A percentile compares a stretch with the other conserved stretches of the same genome.
These are phyloP conservation scores for Gallinago jamesoni DNA, from an alignment of 2,113 vertebrate species.

Conservation along the genomic window DNA sequence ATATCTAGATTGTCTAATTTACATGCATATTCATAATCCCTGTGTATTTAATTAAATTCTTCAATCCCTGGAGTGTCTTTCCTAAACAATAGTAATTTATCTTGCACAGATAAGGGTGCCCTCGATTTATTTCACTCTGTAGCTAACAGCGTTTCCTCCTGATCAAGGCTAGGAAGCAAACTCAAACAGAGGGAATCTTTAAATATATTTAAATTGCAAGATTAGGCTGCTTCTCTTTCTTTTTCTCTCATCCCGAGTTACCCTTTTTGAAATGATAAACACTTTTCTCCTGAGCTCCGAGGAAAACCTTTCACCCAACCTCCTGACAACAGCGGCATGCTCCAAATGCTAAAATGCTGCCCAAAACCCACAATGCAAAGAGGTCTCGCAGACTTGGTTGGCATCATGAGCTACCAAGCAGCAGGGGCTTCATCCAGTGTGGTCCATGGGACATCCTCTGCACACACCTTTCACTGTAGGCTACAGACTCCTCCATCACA, in stretches of 20 bases:
- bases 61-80: constrained; percentile 70
- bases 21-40: constrained; percentile 77
- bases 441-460: neutral
- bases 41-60: constrained; percentile 79
- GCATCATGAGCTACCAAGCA: neutral
- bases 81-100: constrained; percentile 79
- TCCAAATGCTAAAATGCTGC: neutral
- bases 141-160: constrained; percentile 66
- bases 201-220: constrained; percentile 55
- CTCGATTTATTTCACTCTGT: constrained; percentile 69
- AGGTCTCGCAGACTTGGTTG: neutral
- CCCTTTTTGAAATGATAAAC: constrained; percentile 33
- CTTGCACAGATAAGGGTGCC: constrained; percentile 71
- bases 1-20: constrained; percentile 69
- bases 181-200: constrained; percentile 42
- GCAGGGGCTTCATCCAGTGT: neutral
- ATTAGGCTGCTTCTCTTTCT: constrained; percentile 35
- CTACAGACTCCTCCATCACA: neutral
- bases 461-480: neutral
- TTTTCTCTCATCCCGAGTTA: constrained; percentile 33
- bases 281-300: neutral
- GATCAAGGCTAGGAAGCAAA: constrained; percentile 61
- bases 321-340: neutral
- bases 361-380: neutral
- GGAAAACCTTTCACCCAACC: constrained; percentile 27